Evolutionary conservation across 2,888 invertebrate genomes (phyloP).

Genomic region (Metacarcinus magister): DNA sequence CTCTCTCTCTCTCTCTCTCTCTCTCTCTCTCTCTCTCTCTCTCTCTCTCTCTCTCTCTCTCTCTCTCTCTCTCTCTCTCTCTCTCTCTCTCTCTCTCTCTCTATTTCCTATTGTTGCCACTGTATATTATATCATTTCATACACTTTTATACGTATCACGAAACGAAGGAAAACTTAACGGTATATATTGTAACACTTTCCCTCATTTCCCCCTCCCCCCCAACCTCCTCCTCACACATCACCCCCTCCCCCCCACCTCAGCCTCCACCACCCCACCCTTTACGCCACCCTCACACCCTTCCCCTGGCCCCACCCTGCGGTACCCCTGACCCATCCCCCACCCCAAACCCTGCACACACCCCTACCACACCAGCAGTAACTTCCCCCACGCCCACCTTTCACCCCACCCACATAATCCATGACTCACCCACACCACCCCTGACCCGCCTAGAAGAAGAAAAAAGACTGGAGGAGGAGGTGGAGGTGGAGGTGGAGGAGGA

Average conservation of each 20-base stretch:
- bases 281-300: not conserved
- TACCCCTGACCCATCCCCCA: not conserved
- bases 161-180: not conserved
- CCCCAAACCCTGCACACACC: too few relatives aligned
- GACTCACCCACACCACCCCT: not conserved
- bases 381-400: not conserved
- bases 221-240: not conserved
- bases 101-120: not conserved
- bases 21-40: conserved; percentile 59
- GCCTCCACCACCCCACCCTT: not conserved
- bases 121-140: not conserved
- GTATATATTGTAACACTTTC: not conserved
- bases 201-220: not conserved
- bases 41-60: conserved; percentile 50
- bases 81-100: conserved; percentile 45
- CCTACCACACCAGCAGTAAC: too few relatives aligned
- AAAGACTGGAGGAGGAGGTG: too few relatives aligned
- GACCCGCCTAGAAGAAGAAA: not conserved
- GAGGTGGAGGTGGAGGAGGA: too few relatives aligned
- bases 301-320: not conserved
- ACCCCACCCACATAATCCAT: not conserved
- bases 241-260: not conserved
- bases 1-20: conserved; percentile 56
- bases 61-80: conserved; percentile 56
- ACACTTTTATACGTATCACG: not conserved